Base-by-base conservation (phyloP, 30 jellyfish, hydroid and myxozoan species). In the Aurelia aurita complex sp. Pacific region DNA sequence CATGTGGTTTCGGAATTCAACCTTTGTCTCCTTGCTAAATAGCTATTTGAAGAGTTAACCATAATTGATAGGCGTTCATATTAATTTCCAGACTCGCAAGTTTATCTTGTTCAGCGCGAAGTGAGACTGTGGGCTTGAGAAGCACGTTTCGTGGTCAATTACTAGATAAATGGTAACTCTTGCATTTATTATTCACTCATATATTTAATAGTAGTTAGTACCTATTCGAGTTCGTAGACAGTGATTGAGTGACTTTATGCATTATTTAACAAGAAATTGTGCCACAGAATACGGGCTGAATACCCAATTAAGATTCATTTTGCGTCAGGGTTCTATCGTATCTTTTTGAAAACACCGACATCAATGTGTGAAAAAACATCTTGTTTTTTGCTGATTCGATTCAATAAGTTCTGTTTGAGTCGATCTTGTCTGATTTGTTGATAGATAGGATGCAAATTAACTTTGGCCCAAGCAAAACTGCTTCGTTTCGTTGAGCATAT, bases 81-180 rank as follows among this genome's bases (percentile, higher is more conserved):
- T 55, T 36, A 5, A 12, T 35, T 63, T 77, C 87, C 64, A 55
- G 87, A 64, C 87, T 9, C 32, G 17, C 57, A 46, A 46, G 57
- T 46, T 46, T 46, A 46, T 46, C 57, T 46, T 46, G 57, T 59
- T 18, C 40, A 18, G 18, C 29, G 14, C 23, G 59, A 50, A 32
- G 7, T 34, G 67, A 60, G 87, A 61, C 87, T 62, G 77, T 61
- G 87, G 87, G 36, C 50, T 61, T 18, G 66, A 77, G 52, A 61
- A 55, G 11, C 62, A 14, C 87, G 77, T 3, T 38, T 46, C 57
- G 87, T 61, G 87, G 87, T 77, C 54, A 23, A 64, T 17, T 60
- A 50, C 50, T 33, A 61, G 74, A 61, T 43, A 77, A 77, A 77
- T 76, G n/a, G 75, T 23, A 35, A n/a, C 70, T 23, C 18, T 32